Percentiles rank a stretch among this genome's conserved stretches.
Conservation (phyloP, 2,888 invertebrate genomes). For the Ophion costatus region DNA sequence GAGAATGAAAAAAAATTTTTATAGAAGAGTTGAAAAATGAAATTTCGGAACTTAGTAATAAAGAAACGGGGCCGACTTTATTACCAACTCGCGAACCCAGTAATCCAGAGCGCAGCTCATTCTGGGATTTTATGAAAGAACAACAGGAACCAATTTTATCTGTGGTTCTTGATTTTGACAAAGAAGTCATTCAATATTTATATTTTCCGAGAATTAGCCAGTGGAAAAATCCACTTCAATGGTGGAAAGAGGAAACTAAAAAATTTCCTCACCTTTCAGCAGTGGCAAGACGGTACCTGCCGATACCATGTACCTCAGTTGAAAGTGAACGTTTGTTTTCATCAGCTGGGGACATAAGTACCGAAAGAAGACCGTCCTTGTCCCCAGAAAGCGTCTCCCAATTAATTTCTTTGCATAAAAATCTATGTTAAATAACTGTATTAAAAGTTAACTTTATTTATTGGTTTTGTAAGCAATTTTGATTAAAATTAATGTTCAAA, state of each 20-base stretch:
- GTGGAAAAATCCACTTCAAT: slow-evolving; percentile 22
- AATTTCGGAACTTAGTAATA: neutral
- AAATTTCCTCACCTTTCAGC: slow-evolving; percentile 8
- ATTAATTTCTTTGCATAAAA: too few relatives aligned
- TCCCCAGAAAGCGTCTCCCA: too few relatives aligned
- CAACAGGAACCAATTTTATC: slow-evolving; percentile 7
- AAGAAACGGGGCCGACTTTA: neutral
- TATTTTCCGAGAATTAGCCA: slow-evolving; percentile 10
- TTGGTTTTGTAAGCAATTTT: too few relatives aligned
- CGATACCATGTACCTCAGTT: slow-evolving; percentile 6
- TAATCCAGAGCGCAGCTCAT: neutral
- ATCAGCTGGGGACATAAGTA: too few relatives aligned
- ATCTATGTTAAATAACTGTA: too few relatives aligned
- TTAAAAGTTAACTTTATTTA: too few relatives aligned
- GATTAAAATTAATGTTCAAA: too few relatives aligned
- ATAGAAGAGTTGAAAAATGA: neutral
- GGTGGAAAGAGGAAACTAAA: slow-evolving; percentile 7
- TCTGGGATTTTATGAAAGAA: slow-evolving; percentile 24
- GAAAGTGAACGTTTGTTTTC: neutral
- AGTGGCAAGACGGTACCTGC: slow-evolving; percentile 4
- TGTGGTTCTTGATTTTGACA: slow-evolving; percentile 11
- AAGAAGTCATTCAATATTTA: slow-evolving; percentile 27
- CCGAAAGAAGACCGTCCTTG: too few relatives aligned
- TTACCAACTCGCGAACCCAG: neutral
- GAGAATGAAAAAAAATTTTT: neutral